Base-by-base conservation (phyloP, 2,888 invertebrate species). In the Hypercompe scribonia region DNA sequence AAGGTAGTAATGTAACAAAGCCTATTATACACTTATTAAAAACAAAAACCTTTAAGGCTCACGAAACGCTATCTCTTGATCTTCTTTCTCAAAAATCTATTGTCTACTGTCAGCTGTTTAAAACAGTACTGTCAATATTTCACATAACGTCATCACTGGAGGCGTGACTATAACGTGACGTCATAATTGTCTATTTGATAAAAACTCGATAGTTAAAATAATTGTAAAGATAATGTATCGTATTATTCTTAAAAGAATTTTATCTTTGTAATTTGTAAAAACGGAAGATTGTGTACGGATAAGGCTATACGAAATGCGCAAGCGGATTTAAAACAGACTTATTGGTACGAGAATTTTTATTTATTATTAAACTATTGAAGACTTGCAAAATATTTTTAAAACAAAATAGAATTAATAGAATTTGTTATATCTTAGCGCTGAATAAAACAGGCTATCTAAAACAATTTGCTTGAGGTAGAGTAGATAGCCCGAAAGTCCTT, bases 111-210 rank as follows among this genome's bases (percentile, higher is more conserved):
- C 7, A 39, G 39, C 39, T 10, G 18, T n/a, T 4, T 15, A 58
- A 11, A 28, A 15, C n/a, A n/a, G 28, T 2, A 21, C 10, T 61
- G 2, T 5, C 7, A 15, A 61, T 28, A 61, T 67, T 73, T 81
- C 77, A 79, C 76, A 77, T 79, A 77, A 84, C 78, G 81, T 78
- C 28, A 28, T 42, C 0, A 5, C n/a, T 11, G 80, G 80, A 75
- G 84, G 80, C 77, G 78, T 67, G 75, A 69, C 68, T 65, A 3
- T n/a, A 28, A 15, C 13, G 64, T 84, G 83, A 80, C 75, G 77
- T 83, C 81, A 80, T 8, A 34, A 28, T 65, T 58, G 18, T 61
- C 61, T 31, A 66, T 70, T 28, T 18, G 63, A 70, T 61, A 65
- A 65, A 39, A 65, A 5, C 10, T 46, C 15, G 46, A 68, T 72